Evolutionary conservation across 2,797 vertebrate genomes (phyloP).

Genomic region (Paramormyrops hopkinsi): DNA sequence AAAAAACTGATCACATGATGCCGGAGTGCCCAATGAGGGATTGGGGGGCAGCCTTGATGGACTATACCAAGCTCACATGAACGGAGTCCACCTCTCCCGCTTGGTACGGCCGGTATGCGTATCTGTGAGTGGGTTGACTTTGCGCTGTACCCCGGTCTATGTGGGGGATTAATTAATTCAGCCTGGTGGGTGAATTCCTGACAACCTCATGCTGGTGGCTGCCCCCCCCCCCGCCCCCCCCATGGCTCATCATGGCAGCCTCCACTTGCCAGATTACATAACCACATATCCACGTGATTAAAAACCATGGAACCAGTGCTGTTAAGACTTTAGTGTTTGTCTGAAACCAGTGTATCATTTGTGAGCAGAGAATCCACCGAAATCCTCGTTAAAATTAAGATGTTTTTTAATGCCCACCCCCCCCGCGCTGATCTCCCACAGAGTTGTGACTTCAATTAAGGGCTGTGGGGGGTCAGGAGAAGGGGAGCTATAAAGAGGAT

Average conservation of each 20-base stretch:
- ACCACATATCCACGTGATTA: slow-evolving; percentile 11
- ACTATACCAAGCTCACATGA: background rate
- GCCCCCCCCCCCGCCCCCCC: background rate
- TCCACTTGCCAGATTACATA: slow-evolving; percentile 9
- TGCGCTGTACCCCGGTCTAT: background rate
- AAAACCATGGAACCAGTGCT: background rate
- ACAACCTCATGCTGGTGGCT: background rate
- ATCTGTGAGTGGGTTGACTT: background rate
- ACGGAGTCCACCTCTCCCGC: background rate
- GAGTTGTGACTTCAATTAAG: background rate
- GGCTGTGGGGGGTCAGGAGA: background rate
- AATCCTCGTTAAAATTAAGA: background rate
- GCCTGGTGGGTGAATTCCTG: background rate
- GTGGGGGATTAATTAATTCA: background rate
- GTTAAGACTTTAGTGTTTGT: background rate
- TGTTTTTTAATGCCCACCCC: background rate
- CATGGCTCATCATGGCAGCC: background rate
- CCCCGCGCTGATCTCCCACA: background rate
- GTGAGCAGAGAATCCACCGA: background rate
- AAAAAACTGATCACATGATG: background rate
- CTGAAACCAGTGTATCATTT: slow-evolving; percentile 6
- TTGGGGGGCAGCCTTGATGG: background rate
- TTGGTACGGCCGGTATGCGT: background rate
- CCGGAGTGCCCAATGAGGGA: background rate
- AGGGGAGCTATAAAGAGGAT: background rate